A percentile compares a stretch with the other conserved stretches of the same genome.
phyloP scores from a whole-genome alignment of 2,113 vertebrate genomes.

The Oncorhynchus nerka region DNA sequence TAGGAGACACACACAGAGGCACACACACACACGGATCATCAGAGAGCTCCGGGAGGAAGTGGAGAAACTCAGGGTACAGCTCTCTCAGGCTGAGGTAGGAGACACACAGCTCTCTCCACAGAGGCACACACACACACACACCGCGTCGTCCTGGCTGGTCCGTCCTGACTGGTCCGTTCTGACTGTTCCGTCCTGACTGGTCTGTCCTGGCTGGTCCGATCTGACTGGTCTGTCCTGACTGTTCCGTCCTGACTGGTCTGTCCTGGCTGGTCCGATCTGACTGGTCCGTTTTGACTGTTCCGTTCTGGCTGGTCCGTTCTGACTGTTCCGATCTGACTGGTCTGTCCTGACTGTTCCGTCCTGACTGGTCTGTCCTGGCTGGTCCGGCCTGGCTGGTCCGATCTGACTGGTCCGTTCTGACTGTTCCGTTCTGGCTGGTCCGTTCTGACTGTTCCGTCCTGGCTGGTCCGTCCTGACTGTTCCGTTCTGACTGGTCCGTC shows the following conservation, averaged over 20 bases:
- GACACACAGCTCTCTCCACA: not conserved
- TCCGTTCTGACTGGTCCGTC: too few species aligned
- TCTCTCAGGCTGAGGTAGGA: slow-evolving; percentile 91
- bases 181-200: too few species aligned
- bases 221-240: too few species aligned
- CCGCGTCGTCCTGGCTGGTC: too few species aligned
- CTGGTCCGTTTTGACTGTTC: not conserved
- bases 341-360: too few species aligned
- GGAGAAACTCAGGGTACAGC: slow-evolving; percentile 92
- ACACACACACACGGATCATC: slow-evolving; percentile 84
- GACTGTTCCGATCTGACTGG: too few species aligned
- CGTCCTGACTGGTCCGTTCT: not conserved
- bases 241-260: not conserved
- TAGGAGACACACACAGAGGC: slow-evolving; percentile 45
- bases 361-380: rapidly evolving
- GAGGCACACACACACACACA: too few species aligned
- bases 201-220: too few species aligned
- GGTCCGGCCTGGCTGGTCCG: too few species aligned
- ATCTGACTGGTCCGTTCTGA: rapidly evolving
- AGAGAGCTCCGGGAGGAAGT: slow-evolving; percentile 95
- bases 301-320: too few species aligned
- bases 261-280: too few species aligned
- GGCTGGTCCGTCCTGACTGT: rapidly evolving
- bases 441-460: too few species aligned
- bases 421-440: not conserved